Base-by-base conservation (phyloP, 2,797 vertebrate genomes). In the Vespertilio murinus region DNA sequence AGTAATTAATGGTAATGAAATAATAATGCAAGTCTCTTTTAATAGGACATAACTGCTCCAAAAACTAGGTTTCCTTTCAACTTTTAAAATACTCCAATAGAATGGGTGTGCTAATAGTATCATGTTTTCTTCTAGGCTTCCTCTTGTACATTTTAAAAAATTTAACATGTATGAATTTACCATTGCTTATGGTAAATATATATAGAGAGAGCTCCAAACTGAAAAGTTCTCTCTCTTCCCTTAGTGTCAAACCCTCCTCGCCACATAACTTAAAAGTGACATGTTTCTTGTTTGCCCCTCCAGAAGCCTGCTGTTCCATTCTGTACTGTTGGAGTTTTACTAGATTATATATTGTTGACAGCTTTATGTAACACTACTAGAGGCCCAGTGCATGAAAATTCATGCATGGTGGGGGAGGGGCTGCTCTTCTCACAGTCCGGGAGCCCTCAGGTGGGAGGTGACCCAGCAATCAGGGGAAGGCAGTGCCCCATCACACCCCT, bases 61-160 rank as follows among this genome's bases (percentile, higher is more conserved):
- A 94, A 89, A 93, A 23, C 4, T 14, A 2, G 30, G 8, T 91
- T 95, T 97, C 91, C 35, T 69, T 85, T 95, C 56, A 90, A 42
- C 90, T 93, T 94, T 79, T 79, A 92, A 92, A 94, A 95, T 87
- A 82, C 45, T 81, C 42, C 92, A 87, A 88, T 73, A 93, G 45
- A 67, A 4, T 2, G 52, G n/a, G 8, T 96, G 93, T 94, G 97
- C 61, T 90, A 88, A 23, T 75, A 91, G 49, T 71, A 22, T 61
- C 10, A 20, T 70, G 20, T 18, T 54, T 90, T 89, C 45, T 45
- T 80, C 40, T 42, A 73, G 30, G 3, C 52, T 86, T 91, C 16
- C 9, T 79, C 88, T 78, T 73, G 47, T 25, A 23, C 20, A 59
- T 74, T 85, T 73, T 80, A 42, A 22, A 64, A 81, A 17, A 16